Conservation (phyloP, 2,113 vertebrate species). For the Bolborhynchus lineola region DNA sequence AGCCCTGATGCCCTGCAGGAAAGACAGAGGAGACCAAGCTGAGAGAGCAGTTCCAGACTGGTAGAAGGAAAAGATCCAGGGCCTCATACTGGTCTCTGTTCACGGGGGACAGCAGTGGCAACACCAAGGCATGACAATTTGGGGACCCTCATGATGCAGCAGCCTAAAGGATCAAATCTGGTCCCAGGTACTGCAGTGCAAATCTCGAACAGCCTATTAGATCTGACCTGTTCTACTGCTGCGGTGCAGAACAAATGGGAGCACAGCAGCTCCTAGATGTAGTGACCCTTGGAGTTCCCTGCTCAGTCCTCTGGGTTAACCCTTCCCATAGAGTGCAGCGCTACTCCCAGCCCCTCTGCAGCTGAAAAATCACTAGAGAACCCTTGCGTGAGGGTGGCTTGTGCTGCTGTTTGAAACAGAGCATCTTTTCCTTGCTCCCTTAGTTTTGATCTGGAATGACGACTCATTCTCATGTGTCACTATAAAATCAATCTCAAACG, state of each 20-base stretch:
- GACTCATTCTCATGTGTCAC: neutral
- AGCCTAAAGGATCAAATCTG: neutral
- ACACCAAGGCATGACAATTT: neutral
- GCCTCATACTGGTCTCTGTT: neutral
- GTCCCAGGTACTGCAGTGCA: neutral
- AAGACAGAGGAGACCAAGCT: neutral
- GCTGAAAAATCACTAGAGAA: neutral
- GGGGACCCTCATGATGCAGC: neutral
- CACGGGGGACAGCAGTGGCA: neutral
- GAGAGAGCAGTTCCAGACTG: neutral
- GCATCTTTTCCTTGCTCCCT: neutral
- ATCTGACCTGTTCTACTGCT: neutral
- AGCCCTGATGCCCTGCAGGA: neutral
- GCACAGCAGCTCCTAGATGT: neutral
- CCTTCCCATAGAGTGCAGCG: fast-evolving
- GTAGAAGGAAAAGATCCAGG: neutral
- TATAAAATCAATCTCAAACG: neutral
- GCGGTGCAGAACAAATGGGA: neutral
- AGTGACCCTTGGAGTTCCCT: neutral
- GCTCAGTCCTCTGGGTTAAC: neutral
- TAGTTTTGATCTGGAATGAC: neutral
- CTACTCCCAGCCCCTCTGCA: neutral
- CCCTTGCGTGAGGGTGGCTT: neutral
- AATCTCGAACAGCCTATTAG: neutral
- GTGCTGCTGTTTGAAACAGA: neutral